Evolutionary conservation across 2,888 invertebrate genomes (phyloP), one percentile per base, ranked within the genome.

Genomic region (Cephus pulcher): DNA sequence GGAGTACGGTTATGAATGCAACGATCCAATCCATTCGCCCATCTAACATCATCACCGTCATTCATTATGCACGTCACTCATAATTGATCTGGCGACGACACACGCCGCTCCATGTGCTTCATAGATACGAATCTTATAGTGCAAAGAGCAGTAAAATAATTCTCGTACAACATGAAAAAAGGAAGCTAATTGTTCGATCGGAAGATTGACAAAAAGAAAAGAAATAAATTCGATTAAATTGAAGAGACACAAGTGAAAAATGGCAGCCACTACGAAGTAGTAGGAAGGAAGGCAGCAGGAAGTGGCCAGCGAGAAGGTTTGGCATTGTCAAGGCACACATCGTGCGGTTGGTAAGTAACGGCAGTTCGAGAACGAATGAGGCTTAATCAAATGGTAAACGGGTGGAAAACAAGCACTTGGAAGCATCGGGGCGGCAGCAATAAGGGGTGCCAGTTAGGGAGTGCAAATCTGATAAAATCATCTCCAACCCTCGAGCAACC

Each of bases 371-470:
- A 80, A 80, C 82, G 85, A 82, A 84, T 86, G 82, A 83, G 86
- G 89, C 88, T 89, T 89, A 90, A 91, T 91, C 88, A 90, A 91
- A 90, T 87, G 90, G 91, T 89, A 91, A 91, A 89, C 89, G 91
- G 86, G 85, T 89, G 90, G 90, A 91, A 91, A 91, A 91, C 90
- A 91, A 90, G 90, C 90, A 89, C 89, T 90, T 86, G 86, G 87
- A 88, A 83, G 81, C 84, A 82, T 84, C 84, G 84, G 79, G 80
- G 80, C 80, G 83, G 82, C 80, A 84, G 78, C 80, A 81, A 81
- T 81, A 83, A 81, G 82, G 83, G 81, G 81, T 78, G 81, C 79
- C 80, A 78, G 79, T 73, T 78, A 84, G 84, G 84, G 87, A 85
- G 87, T 88, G 85, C 86, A 89, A 90, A 91, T 90, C 90, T 90